A percentile compares a stretch with the other conserved stretches of the same genome.
Conservation (phyloP, 2,888 invertebrate species). For the Gastracanthus pulcherrimus region DNA sequence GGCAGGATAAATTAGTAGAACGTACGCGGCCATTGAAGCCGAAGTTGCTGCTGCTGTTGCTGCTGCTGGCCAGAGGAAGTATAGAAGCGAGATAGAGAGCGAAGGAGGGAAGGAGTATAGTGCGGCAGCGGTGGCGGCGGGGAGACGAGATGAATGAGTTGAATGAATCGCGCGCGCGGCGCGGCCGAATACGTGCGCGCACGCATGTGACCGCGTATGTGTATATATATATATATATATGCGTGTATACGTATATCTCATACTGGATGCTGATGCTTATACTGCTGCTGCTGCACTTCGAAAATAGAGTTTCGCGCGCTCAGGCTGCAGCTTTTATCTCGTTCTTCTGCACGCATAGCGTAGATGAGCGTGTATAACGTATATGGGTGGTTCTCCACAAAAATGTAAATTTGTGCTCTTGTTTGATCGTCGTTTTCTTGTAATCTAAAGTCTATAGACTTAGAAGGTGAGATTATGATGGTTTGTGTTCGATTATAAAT, state of each 20-base stretch:
- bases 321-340: neutral
- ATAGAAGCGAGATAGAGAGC: constrained; percentile 44
- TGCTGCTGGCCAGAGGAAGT: constrained; percentile 27
- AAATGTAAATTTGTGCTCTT: too few species aligned
- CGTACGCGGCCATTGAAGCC: constrained; percentile 30
- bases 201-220: neutral
- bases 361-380: neutral
- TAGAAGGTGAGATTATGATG: too few species aligned
- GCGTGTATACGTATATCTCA: neutral
- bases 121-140: neutral
- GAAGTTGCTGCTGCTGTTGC: too few species aligned
- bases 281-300: constrained; percentile 17
- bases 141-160: constrained; percentile 52
- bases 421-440: too few species aligned
- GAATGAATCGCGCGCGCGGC: constrained; percentile 55
- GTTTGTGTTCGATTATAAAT: too few species aligned
- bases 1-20: constrained; percentile 21
- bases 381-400: too few species aligned
- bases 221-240: constrained; percentile 4
- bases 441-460: too few species aligned
- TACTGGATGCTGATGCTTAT: neutral
- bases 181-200: neutral
- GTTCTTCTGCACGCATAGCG: neutral
- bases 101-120: constrained; percentile 1
- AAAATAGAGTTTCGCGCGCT: constrained; percentile 43